These are phyloP conservation scores for Heliconius congener DNA, from an alignment of 1,140 invertebrate genomes.

Conservation along the genomic window DNA sequence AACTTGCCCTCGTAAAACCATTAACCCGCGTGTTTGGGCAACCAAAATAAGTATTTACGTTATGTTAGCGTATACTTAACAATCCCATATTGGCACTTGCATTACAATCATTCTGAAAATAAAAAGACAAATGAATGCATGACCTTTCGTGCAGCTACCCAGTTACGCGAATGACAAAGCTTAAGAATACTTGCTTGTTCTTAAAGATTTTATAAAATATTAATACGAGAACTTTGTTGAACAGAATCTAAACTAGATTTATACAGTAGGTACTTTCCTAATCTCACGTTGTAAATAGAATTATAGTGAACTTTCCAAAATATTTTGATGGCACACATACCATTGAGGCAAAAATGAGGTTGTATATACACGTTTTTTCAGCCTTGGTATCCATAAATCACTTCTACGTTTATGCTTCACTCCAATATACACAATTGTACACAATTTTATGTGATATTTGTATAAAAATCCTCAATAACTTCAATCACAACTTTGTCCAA, in stretches of 20 bases:
- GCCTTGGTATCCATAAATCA: constrained; percentile 65
- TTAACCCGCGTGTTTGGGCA: constrained; percentile 42
- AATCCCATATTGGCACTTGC: constrained; percentile 28
- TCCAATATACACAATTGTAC: constrained; percentile 56
- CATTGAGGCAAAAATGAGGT: constrained; percentile 70
- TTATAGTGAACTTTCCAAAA: constrained; percentile 78
- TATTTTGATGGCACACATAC: constrained; percentile 82
- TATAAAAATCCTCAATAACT: constrained; percentile 51
- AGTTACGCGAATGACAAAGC: constrained; percentile 81
- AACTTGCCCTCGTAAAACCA: constrained; percentile 59
- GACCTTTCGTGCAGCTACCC: constrained; percentile 79
- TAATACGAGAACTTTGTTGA: not conserved
- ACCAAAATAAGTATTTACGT: constrained; percentile 27
- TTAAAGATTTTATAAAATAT: not conserved
- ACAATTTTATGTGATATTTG: constrained; percentile 66
- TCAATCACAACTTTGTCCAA: constrained; percentile 57
- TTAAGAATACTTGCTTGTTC: constrained; percentile 36
- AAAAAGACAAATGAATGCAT: constrained; percentile 73
- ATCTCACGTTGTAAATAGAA: constrained; percentile 29
- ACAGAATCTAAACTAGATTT: not conserved
- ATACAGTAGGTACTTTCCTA: not conserved
- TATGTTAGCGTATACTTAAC: constrained; percentile 24
- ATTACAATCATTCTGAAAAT: constrained; percentile 60
- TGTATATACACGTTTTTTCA: constrained; percentile 57
- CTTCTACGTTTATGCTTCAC: constrained; percentile 47